phyloP scores from a whole-genome alignment of 2,888 invertebrate genomes.

The Acheta domesticus region DNA sequence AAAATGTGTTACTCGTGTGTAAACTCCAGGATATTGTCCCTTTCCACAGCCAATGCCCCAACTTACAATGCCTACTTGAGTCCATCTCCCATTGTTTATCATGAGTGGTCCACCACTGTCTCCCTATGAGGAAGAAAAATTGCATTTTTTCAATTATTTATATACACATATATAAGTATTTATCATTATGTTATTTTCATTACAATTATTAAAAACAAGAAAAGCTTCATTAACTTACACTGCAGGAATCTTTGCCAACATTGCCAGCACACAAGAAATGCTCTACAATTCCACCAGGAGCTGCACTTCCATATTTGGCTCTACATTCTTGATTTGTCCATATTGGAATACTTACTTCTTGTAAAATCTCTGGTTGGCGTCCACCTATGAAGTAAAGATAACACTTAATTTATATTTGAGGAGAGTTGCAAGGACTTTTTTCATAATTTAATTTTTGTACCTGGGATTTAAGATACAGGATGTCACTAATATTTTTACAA shows the following conservation, averaged over 20 bases:
- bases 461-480: not conserved
- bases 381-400: conserved; percentile 57
- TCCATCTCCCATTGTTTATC: conserved; percentile 73
- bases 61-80: conserved; percentile 82
- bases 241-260: conserved; percentile 82
- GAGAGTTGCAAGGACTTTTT: not conserved
- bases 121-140: conserved; percentile 56
- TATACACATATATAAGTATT: too few relatives aligned
- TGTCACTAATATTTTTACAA: too few relatives aligned
- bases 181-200: too few relatives aligned
- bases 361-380: conserved; percentile 73
- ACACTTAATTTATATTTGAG: not conserved
- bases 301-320: conserved; percentile 74
- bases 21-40: conserved; percentile 87
- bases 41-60: conserved; percentile 92
- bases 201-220: too few relatives aligned
- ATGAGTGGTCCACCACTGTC: conserved; percentile 87
- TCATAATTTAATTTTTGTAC: not conserved
- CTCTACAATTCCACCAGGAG: conserved; percentile 85
- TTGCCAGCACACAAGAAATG: conserved; percentile 86
- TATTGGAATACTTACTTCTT: conserved; percentile 79
- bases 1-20: conserved; percentile 78
- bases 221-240: conserved; percentile 60
- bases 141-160: not conserved
- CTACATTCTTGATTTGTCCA: conserved; percentile 78